Percentiles rank a stretch among this genome's conserved stretches.
phyloP scores from a whole-genome alignment of 2,797 vertebrate genomes.

The Spondyliosoma cantharus region DNA sequence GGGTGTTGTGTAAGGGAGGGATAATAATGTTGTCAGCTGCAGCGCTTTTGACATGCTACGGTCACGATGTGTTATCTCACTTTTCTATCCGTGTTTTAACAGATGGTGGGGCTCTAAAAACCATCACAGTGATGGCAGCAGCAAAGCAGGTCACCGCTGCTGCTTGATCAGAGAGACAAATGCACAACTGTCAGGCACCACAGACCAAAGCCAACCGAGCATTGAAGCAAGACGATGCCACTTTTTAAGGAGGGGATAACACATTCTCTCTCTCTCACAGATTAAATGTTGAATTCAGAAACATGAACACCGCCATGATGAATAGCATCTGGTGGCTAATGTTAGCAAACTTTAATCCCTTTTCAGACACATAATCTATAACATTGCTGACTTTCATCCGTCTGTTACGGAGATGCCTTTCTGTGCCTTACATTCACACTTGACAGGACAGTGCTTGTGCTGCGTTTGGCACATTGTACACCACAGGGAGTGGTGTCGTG shows the following conservation, averaged over 20 bases:
- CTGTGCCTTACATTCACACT: too few species aligned
- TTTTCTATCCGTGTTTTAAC: conserved; percentile 40
- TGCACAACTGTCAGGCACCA: neutral
- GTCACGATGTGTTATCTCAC: conserved; percentile 51
- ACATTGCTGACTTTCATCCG: neutral
- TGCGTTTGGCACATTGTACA: neutral
- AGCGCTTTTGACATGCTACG: conserved; percentile 52
- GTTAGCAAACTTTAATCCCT: neutral
- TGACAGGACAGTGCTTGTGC: too few species aligned
- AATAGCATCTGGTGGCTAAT: neutral
- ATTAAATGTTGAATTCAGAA: neutral
- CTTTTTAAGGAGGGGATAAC: neutral
- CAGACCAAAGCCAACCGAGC: neutral
- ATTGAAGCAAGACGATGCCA: neutral
- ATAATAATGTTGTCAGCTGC: conserved; percentile 49
- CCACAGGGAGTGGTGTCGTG: neutral
- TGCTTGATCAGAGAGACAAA: conserved; percentile 42
- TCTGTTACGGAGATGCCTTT: neutral
- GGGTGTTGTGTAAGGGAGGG: conserved; percentile 40
- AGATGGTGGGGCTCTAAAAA: conserved; percentile 53
- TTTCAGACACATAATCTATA: conserved; percentile 10
- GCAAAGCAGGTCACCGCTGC: conserved; percentile 40
- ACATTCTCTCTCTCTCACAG: rapidly evolving
- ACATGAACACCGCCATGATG: too few species aligned
- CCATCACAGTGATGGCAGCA: conserved; percentile 30